Evolutionary conservation across 2,888 invertebrate genomes (phyloP), one percentile per base, ranked within the genome.

Genomic region (Odontothrips loti): DNA sequence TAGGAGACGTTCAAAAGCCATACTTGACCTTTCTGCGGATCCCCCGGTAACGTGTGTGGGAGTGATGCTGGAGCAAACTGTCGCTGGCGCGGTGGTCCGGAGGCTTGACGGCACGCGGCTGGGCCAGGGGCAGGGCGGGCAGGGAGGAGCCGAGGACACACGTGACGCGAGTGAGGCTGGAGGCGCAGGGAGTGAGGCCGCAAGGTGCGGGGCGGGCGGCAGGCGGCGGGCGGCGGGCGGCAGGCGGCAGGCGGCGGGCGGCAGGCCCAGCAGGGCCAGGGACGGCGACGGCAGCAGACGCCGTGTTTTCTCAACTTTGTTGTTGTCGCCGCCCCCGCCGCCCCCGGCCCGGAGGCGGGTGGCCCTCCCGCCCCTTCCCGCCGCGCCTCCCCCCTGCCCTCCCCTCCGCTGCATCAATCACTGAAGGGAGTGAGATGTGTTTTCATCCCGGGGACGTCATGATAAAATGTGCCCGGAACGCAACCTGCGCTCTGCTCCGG

Each of bases 341-440:
- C 20, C 51, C 51, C 51, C 20, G 34, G 34, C 34, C 34, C 34
- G 34, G 34, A 6, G 34, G 34, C 34, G 34, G n/a, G 34, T 43
- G 34, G n/a, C n/a, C n/a, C 34, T 43, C 3, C 34, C 6, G 34
- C 34, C 6, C 34, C n/a, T 11, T 17, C 58, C n/a, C 58, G 6
- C 15, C 12, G 51, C 15, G 20, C 58, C n/a, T 20, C 51, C 10
- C 20, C 58, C 15, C 68, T n/a, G 23, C 23, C 27, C 68, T 20
- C 20, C 58, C 15, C 68, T n/a, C 68, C 23, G 68, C 68, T 75
- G 68, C 68, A 75, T 75, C 68, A 27, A 75, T 75, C 68, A 75
- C 68, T 58, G n/a, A 58, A 58, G 58, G 23, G 68, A 75, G 68
- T 23, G 68, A 75, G 68, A 75, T 75, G 68, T 27, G 68, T 75